A percentile compares a stretch with the other conserved stretches of the same genome.
phyloP scores from a whole-genome alignment of 2,888 invertebrate species.

The Herminia tarsipennalis region DNA sequence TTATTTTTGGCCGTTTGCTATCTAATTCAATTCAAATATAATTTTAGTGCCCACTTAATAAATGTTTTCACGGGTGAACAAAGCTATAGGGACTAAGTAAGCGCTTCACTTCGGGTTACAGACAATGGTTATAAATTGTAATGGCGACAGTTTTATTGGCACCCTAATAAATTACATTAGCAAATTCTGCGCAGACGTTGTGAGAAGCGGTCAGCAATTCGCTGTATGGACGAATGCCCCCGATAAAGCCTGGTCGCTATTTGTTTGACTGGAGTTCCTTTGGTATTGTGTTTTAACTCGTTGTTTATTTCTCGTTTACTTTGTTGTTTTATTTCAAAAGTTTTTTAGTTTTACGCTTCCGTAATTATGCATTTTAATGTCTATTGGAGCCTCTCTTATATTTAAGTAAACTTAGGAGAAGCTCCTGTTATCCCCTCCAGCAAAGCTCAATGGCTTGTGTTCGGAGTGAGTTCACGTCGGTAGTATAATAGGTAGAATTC shows the following conservation, averaged over 20 bases:
- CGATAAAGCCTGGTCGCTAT: conserved; percentile 33
- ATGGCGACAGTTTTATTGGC: conserved; percentile 74
- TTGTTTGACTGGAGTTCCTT: conserved; percentile 24
- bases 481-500: no score
- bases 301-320: conserved; percentile 7
- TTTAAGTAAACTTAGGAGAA: no score
- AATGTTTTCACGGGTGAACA: conserved; percentile 35
- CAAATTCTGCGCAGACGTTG: conserved; percentile 58
- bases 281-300: conserved; percentile 20
- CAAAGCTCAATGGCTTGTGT: no score
- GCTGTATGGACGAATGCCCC: conserved; percentile 38
- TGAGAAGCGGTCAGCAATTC: conserved; percentile 55
- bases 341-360: no score
- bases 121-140: conserved; percentile 70
- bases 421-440: no score
- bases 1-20: no score
- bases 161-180: conserved; percentile 77
- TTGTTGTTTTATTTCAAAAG: conserved; percentile 27
- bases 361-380: no score
- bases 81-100: conserved; percentile 44
- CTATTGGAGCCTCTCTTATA: no score
- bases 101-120: conserved; percentile 44
- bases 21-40: conserved; percentile 31
- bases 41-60: conserved; percentile 29
- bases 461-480: no score